Evolutionary conservation across 1,140 invertebrate genomes (phyloP).

Genomic region (Globodera rostochiensis): DNA sequence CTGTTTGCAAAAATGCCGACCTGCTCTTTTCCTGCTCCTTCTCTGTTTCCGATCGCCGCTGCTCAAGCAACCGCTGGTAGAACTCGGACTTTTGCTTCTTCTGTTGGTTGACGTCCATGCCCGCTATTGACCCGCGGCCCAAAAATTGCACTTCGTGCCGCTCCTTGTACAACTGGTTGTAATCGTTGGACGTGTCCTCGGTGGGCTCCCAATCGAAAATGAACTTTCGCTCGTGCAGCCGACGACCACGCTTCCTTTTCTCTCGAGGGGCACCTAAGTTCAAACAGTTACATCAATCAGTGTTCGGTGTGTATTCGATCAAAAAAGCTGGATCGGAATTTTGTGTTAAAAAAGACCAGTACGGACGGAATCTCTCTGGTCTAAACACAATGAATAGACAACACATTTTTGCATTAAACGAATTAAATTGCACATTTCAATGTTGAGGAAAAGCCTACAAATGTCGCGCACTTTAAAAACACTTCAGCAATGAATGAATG

Average conservation of each 20-base stretch:
- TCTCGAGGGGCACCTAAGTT: slow-evolving; percentile 80
- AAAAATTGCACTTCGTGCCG: slow-evolving; percentile 94
- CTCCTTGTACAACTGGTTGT: slow-evolving; percentile 94
- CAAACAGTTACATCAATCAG: no score
- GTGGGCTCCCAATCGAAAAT: slow-evolving; percentile 99
- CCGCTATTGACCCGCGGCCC: slow-evolving; percentile 93
- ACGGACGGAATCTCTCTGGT: no score
- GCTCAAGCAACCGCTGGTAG: slow-evolving; percentile 92
- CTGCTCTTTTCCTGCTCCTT: slow-evolving; percentile 85
- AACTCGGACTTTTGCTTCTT: slow-evolving; percentile 97
- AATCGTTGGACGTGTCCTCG: slow-evolving; percentile 96
- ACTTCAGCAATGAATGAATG: no score
- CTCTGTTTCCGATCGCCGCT: slow-evolving; percentile 89
- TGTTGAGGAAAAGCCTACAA: no score
- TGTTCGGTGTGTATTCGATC: no score
- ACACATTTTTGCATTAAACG: no score
- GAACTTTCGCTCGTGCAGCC: slow-evolving; percentile 97
- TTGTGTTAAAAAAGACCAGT: no score
- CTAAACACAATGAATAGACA: no score
- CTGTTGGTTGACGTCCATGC: slow-evolving; percentile 85
- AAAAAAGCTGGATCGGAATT: no score
- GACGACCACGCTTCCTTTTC: slow-evolving; percentile 77
- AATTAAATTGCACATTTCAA: no score
- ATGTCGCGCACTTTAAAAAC: no score
- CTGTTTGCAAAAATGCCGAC: neutral